Evolutionary conservation across 2,888 invertebrate species (phyloP), one percentile per base, ranked within the genome.

Genomic region (Hoplodrina ambigua): DNA sequence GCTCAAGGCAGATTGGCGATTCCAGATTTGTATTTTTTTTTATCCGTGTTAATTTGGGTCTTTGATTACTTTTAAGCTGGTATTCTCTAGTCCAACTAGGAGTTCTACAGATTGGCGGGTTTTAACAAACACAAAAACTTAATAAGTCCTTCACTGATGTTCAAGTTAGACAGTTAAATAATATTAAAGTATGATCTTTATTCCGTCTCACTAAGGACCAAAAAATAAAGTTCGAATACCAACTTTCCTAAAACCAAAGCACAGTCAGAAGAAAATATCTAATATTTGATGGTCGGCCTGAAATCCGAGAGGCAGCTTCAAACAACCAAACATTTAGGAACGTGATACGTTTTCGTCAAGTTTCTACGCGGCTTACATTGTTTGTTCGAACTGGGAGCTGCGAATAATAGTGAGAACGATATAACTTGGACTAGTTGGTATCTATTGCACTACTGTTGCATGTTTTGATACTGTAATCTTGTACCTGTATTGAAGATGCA

Each of bases 291-390:
- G 50, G 55, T 67, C 50, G n/a, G 52, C 46, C 66, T 61, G 83
- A 68, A 85, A 85, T 70, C 65, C 25, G 77, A 86, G 66, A 58
- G 58, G 25, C 19, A 46, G 70, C 55, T 66, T 69, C 78, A 57
- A 80, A 77, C 82, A 79, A 63, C 69, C 74, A 75, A 82, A 80
- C 81, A 80, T 79, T 81, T 79, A 76, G 85, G 57, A 86, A 87
- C 78, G 69, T 69, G 86, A 87, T 84, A 87, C 80, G 82, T 79
- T 81, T 83, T 81, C 80, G 61, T 72, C 69, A 80, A 81, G 81
- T 82, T 83, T 75, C 80, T 59, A 20, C 69, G 63, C 66, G 57
- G 67, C 75, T 82, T 83, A 84, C 82, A 70, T 60, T 86, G 85
- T 84, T 85, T 82, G 82, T 53, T 61, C 15, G 55, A 41, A 64